Evolutionary conservation across 2,888 invertebrate species (phyloP).

Genomic region (Electrophaes corylata): DNA sequence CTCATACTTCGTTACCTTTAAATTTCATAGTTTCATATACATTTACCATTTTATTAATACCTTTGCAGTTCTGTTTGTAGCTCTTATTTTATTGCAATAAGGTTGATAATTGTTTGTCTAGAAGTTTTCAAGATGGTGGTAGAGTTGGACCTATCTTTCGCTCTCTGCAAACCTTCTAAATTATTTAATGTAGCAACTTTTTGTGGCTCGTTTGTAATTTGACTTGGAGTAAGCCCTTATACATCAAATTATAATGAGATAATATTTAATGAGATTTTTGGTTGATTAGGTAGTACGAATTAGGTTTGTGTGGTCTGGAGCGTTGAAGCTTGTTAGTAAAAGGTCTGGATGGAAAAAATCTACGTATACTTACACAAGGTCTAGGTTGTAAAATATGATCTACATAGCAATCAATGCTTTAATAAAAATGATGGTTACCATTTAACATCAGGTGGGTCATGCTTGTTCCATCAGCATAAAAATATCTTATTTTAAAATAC

Average conservation of each 20-base stretch:
- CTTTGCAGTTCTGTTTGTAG: background rate
- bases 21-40: conserved; percentile 48
- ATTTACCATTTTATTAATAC: conserved; percentile 20
- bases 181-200: conserved; percentile 48
- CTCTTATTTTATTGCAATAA: conserved; percentile 19
- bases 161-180: conserved; percentile 41
- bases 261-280: conserved; percentile 37
- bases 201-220: conserved; percentile 41
- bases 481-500: no score
- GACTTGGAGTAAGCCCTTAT: conserved; percentile 41
- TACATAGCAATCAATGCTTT: no score
- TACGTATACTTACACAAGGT: no score
- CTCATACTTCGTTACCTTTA: conserved; percentile 44
- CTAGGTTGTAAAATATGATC: no score
- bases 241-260: conserved; percentile 48
- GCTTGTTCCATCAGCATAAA: no score
- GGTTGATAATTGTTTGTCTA: conserved; percentile 11
- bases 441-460: no score
- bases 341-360: no score
- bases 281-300: background rate
- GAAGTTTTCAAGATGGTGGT: background rate
- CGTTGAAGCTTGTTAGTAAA: no score
- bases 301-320: background rate
- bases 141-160: conserved; percentile 38
- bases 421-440: no score